Evolutionary conservation across 2,113 vertebrate species (phyloP).

Genomic region (Hippolais icterina): DNA sequence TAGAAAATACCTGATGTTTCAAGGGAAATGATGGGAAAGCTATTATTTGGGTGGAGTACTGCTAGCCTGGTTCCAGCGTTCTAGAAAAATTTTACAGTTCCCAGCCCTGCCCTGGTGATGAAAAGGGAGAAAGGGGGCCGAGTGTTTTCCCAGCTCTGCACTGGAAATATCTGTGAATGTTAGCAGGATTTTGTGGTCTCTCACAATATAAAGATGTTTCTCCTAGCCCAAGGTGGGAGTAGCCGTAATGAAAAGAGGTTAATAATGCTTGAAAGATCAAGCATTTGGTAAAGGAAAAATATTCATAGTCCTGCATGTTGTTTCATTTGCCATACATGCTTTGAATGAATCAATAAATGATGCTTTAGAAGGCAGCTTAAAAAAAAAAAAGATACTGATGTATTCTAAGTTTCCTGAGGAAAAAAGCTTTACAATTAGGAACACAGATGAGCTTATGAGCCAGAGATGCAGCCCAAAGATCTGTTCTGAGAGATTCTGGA

Average conservation of each 20-base stretch:
- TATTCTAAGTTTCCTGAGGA: not conserved
- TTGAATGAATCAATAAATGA: not conserved
- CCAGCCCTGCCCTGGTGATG: not conserved
- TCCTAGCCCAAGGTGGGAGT: not conserved
- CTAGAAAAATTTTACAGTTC: not conserved
- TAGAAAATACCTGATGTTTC: conserved; percentile 9
- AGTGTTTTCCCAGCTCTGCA: conserved; percentile 25
- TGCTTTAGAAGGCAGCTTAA: not conserved
- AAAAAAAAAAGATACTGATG: not conserved
- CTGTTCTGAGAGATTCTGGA: not conserved
- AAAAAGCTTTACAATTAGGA: not conserved
- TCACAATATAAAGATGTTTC: not conserved
- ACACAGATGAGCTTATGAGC: not conserved
- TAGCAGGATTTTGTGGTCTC: not conserved
- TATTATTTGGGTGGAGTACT: conserved; percentile 29
- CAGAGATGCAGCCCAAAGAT: not conserved
- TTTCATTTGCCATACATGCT: not conserved
- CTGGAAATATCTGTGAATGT: not conserved
- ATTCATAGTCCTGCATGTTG: not conserved
- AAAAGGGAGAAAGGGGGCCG: not conserved
- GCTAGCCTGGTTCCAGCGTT: not conserved
- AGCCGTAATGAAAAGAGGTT: not conserved
- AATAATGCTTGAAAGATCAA: not conserved
- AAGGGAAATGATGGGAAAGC: not conserved
- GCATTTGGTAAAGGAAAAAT: not conserved